These are phyloP conservation scores for Crotophaga sulcirostris DNA, from an alignment of 2,113 vertebrate species.

Conservation along the genomic window DNA sequence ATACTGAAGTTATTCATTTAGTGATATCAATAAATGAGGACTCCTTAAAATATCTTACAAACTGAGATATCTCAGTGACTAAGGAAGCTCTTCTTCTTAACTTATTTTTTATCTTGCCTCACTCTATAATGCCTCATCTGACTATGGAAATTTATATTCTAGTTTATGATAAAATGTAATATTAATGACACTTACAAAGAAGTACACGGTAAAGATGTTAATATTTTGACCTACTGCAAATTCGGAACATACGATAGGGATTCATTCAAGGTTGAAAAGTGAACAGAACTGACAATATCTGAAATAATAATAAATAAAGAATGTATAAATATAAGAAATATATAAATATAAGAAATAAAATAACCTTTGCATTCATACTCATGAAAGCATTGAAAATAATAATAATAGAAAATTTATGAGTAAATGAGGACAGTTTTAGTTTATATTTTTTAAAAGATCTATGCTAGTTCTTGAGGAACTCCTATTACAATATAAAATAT, in stretches of 20 bases:
- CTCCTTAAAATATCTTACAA: not conserved
- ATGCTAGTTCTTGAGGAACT: not conserved
- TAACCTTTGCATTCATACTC: not conserved
- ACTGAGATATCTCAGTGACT: not conserved
- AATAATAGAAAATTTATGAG: not conserved
- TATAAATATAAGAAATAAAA: too few species aligned
- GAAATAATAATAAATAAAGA: too few species aligned
- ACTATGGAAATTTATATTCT: not conserved
- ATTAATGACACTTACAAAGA: not conserved
- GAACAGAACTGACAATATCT: not conserved
- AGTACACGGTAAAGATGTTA: not conserved
- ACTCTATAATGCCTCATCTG: not conserved
- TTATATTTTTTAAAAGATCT: not conserved
- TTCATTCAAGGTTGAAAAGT: not conserved
- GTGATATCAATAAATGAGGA: not conserved
- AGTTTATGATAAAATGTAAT: not conserved
- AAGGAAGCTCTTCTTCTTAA: not conserved
- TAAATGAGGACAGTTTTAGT: not conserved
- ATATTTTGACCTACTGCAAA: not conserved
- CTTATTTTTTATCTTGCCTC: not conserved
- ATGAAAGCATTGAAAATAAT: not conserved
- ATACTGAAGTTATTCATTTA: not conserved
- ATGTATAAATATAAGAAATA: too few species aligned
- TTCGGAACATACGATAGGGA: not conserved
- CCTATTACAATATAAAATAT: not conserved